These are phyloP conservation scores for Cyrtonyx montezumae DNA, from an alignment of 2,113 vertebrate genomes.

Conservation along the genomic window DNA sequence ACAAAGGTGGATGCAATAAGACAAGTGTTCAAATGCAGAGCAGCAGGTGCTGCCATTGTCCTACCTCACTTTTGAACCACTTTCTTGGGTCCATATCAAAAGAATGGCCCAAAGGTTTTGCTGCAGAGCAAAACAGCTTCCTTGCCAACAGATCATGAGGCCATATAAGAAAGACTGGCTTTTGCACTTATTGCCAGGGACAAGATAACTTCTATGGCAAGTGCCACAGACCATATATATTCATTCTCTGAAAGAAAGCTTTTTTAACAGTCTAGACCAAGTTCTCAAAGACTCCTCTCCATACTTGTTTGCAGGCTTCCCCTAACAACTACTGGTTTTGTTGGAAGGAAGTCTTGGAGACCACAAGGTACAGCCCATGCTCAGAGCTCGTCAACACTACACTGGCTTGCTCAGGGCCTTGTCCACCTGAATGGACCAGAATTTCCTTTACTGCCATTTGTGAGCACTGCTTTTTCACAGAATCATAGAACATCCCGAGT, in stretches of 20 bases:
- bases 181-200: neutral
- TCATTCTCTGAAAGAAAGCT: neutral
- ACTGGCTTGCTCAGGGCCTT: neutral
- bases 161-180: neutral
- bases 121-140: neutral
- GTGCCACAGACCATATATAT: neutral
- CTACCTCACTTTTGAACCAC: neutral
- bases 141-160: neutral
- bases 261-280: neutral
- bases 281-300: neutral
- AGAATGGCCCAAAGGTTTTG: neutral
- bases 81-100: neutral
- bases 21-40: neutral
- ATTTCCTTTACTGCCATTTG: neutral
- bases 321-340: neutral
- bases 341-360: neutral
- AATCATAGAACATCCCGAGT: too few relatives aligned
- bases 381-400: neutral
- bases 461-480: neutral
- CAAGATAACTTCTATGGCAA: neutral
- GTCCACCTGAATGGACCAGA: accelerated
- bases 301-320: neutral
- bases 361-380: neutral
- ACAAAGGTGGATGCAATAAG: neutral
- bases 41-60: neutral